phyloP scores from a whole-genome alignment of 2,888 invertebrate species.

The Dugesia japonica region DNA sequence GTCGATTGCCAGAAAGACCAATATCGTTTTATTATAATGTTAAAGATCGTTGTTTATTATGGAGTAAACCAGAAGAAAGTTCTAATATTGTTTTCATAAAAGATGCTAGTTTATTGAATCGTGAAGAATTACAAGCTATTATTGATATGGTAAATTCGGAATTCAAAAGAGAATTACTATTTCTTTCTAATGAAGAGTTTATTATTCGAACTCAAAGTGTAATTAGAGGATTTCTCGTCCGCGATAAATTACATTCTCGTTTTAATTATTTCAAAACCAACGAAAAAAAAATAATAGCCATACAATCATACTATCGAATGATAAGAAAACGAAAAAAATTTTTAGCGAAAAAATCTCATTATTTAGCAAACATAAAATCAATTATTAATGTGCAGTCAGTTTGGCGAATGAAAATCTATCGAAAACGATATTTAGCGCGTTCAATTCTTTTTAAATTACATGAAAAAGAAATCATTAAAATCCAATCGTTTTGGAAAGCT shows the following conservation, averaged over 20 bases:
- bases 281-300: slow-evolving; percentile 36
- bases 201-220: slow-evolving; percentile 53
- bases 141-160: slow-evolving; percentile 11
- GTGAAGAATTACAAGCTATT: slow-evolving; percentile 7
- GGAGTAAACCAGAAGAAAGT: slow-evolving; percentile 8
- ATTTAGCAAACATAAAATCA: slow-evolving; percentile 37
- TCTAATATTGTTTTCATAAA: not conserved
- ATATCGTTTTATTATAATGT: slow-evolving; percentile 23
- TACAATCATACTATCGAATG: slow-evolving; percentile 37
- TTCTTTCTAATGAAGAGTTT: slow-evolving; percentile 36
- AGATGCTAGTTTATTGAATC: slow-evolving; percentile 20
- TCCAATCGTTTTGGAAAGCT: slow-evolving; percentile 38
- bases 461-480: slow-evolving; percentile 39
- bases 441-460: slow-evolving; percentile 32
- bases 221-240: slow-evolving; percentile 53
- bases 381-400: slow-evolving; percentile 36
- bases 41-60: slow-evolving; percentile 6
- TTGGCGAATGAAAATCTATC: slow-evolving; percentile 36
- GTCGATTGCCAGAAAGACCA: slow-evolving; percentile 11
- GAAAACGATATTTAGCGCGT: slow-evolving; percentile 34
- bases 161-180: slow-evolving; percentile 34
- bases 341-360: slow-evolving; percentile 53
- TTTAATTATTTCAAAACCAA: slow-evolving; percentile 35
- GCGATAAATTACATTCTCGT: slow-evolving; percentile 46
- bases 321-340: slow-evolving; percentile 51